These are phyloP conservation scores for Arrhopalites spinosus DNA, from an alignment of 2,888 invertebrate species.

Conservation along the genomic window DNA sequence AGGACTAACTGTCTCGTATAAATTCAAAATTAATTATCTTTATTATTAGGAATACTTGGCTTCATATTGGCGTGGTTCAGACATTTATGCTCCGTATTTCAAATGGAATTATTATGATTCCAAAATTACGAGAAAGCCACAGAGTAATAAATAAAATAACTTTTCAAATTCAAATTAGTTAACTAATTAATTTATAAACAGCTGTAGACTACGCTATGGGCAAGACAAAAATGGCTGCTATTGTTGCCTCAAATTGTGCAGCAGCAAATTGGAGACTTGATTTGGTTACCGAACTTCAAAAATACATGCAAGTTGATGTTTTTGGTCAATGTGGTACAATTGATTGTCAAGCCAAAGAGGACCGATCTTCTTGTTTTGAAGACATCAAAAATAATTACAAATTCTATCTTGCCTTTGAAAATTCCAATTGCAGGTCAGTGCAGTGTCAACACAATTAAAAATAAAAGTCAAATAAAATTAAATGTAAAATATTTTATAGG, in stretches of 20 bases:
- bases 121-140: neutral
- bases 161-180: neutral
- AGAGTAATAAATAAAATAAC: slow-evolving; percentile 4
- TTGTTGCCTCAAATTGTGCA: neutral
- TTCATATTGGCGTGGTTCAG: slow-evolving; percentile 33
- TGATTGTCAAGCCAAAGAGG: neutral
- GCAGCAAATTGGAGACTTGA: neutral
- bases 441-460: too few relatives aligned
- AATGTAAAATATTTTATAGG: too few relatives aligned
- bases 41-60: slow-evolving; percentile 1
- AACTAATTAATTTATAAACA: neutral
- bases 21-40: too few relatives aligned
- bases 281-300: neutral
- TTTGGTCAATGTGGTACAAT: neutral
- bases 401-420: neutral
- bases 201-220: neutral
- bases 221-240: neutral
- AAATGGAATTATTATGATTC: slow-evolving; percentile 14
- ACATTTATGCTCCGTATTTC: slow-evolving; percentile 25
- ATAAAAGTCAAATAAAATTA: too few relatives aligned
- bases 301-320: neutral
- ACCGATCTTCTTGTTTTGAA: neutral
- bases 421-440: neutral
- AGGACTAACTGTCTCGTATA: too few relatives aligned
- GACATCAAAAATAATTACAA: neutral